Evolutionary conservation across 2,888 invertebrate species (phyloP), one percentile per base, ranked within the genome.

Genomic region (Caprella mutica): DNA sequence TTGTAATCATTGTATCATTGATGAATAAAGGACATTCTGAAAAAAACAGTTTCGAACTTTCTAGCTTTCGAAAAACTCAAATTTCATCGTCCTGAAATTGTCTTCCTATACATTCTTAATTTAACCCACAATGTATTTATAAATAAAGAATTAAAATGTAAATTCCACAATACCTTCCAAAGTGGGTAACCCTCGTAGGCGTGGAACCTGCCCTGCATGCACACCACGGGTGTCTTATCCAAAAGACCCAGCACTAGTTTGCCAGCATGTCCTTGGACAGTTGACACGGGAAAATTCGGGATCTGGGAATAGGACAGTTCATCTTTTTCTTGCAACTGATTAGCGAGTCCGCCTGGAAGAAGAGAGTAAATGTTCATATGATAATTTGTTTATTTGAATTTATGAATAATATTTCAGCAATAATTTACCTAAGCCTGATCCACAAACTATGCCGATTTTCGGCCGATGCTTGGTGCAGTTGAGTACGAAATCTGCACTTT

Each of bases 131-230:
- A n/a, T n/a, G n/a, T n/a, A n/a, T n/a, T n/a, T n/a, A n/a, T n/a
- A n/a, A n/a, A n/a, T n/a, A n/a, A n/a, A n/a, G n/a, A n/a, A n/a
- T n/a, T n/a, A n/a, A n/a, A n/a, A n/a, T n/a, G n/a, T n/a, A n/a
- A n/a, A n/a, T n/a, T n/a, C n/a, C n/a, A 29, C 55, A 65, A 63
- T 71, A 84, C 84, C 78, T 89, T 88, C 81, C 88, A 87, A 33
- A 91, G 76, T 0, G 91, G 86, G 73, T 96, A 93, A 40, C 97
- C 97, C 74, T 98, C 98, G 72, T 96, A 98, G 68, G 88, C 85
- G 72, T 98, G 97, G 74, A 96, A 91, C 55, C 97, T 78, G 17
- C 97, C 98, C 74, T 97, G 91, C 91, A 97, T 94, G 68, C 92
- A 90, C 69, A 97, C 85, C 1, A 93, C 86, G 0, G 84, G 81